Percentiles rank a stretch among this genome's conserved stretches.
Evolutionary conservation across 2,113 vertebrate genomes (phyloP).

Genomic region (Anoura caudifer): DNA sequence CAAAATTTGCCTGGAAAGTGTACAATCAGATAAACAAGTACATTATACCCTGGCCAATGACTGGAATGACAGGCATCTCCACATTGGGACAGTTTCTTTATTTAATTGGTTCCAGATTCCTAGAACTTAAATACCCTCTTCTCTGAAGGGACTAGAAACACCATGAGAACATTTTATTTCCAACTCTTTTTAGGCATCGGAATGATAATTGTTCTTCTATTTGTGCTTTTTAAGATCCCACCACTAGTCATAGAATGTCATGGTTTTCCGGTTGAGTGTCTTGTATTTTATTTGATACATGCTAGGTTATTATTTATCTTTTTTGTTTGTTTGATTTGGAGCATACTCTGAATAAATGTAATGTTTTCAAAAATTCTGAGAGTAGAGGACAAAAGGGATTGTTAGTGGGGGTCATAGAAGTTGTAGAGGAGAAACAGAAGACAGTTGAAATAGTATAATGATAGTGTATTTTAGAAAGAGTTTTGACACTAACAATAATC

Average conservation of each 20-base stretch:
- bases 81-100: background rate
- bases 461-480: background rate
- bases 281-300: background rate
- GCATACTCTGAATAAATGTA: background rate
- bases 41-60: background rate
- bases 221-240: background rate
- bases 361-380: background rate
- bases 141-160: background rate
- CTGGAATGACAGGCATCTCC: background rate
- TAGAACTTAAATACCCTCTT: background rate
- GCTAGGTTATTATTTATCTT: background rate
- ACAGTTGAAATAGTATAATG: background rate
- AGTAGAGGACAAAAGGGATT: background rate
- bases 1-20: background rate
- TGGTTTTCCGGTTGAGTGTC: background rate
- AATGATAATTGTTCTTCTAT: background rate
- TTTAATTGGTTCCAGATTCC: background rate
- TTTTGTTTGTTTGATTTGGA: background rate
- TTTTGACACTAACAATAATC: background rate
- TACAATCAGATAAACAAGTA: background rate
- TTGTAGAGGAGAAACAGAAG: background rate
- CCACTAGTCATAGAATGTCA: background rate
- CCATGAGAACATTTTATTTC: background rate
- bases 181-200: background rate
- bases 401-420: background rate